A percentile compares a stretch with the other conserved stretches of the same genome.
Evolutionary conservation across 2,888 invertebrate genomes (phyloP).

Genomic region (Drosophila phalerata): DNA sequence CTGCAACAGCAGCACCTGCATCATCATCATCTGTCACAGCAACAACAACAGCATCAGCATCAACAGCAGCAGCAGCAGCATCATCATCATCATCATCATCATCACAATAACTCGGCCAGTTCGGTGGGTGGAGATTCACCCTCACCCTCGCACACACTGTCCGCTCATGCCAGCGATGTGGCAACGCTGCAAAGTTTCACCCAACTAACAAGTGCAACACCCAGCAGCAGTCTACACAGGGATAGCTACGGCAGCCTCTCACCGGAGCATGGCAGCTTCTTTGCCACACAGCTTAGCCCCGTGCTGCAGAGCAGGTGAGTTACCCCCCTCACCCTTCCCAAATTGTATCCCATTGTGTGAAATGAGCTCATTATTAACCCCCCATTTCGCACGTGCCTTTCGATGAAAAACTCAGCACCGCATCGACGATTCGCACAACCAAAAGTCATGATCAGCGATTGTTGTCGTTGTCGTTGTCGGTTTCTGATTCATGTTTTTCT

Average conservation of each 20-base stretch:
- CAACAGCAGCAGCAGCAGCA: constrained; percentile 68
- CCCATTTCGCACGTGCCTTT: constrained; percentile 72
- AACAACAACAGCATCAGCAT: constrained; percentile 55
- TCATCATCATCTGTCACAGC: constrained; percentile 55
- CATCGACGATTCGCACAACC: constrained; percentile 64
- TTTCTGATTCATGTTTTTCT: constrained; percentile 66
- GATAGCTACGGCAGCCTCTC: constrained; percentile 82
- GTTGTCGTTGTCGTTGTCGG: constrained; percentile 36
- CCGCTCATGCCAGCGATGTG: constrained; percentile 68
- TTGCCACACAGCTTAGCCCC: constrained; percentile 80
- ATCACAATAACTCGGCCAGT: constrained; percentile 82
- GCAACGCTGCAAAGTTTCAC: constrained; percentile 84
- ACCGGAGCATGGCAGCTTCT: constrained; percentile 80
- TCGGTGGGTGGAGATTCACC: constrained; percentile 84
- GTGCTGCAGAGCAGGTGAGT: constrained; percentile 83
- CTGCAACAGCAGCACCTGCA: constrained; percentile 57
- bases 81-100: constrained; percentile 66
- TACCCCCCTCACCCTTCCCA: neutral
- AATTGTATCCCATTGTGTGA: neutral
- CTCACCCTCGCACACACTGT: constrained; percentile 76
- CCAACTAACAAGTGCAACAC: constrained; percentile 82
- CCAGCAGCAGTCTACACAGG: constrained; percentile 65
- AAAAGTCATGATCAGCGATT: constrained; percentile 73
- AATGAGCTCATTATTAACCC: constrained; percentile 68
- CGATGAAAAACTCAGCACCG: constrained; percentile 55